Evolutionary conservation across 2,113 vertebrate genomes (phyloP).

Genomic region (Ageneiosus marmoratus): DNA sequence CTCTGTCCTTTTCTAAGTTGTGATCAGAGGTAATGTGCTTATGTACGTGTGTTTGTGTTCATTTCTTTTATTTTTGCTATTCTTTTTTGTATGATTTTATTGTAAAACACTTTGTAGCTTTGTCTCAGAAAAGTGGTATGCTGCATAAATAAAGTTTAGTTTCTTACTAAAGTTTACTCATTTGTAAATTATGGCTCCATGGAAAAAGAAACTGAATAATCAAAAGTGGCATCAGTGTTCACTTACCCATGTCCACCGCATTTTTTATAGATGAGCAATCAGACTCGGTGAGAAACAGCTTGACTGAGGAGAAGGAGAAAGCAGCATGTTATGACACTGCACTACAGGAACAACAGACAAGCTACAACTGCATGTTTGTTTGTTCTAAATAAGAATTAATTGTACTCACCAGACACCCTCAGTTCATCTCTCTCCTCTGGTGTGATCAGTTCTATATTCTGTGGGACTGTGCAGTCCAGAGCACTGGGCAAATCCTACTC

Average conservation of each 20-base stretch:
- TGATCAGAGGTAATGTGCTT: too few species aligned
- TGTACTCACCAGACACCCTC: constrained; percentile 89
- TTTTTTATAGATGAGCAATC: constrained; percentile 81
- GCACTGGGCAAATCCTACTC: constrained; percentile 79
- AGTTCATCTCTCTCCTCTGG: constrained; percentile 95
- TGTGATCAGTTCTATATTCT: constrained; percentile 86
- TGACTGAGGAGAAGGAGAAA: constrained; percentile 74
- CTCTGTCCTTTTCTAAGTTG: too few species aligned
- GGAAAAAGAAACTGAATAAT: not conserved
- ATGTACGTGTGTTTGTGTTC: too few species aligned
- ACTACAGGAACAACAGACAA: not conserved
- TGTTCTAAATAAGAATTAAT: not conserved
- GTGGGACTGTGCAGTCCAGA: constrained; percentile 83
- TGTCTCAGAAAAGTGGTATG: too few species aligned
- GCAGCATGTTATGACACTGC: constrained; percentile 5
- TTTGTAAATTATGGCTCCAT: not conserved
- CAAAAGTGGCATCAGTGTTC: not conserved
- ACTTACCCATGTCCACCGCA: constrained; percentile 90
- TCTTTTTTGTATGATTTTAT: too few species aligned
- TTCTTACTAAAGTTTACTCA: too few species aligned
- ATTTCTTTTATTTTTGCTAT: too few species aligned
- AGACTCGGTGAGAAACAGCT: constrained; percentile 87
- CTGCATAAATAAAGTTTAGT: too few species aligned
- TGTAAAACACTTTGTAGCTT: too few species aligned
- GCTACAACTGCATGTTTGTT: not conserved